These are phyloP conservation scores for Masticophis lateralis DNA, from an alignment of 2,797 vertebrate genomes.

Conservation along the genomic window DNA sequence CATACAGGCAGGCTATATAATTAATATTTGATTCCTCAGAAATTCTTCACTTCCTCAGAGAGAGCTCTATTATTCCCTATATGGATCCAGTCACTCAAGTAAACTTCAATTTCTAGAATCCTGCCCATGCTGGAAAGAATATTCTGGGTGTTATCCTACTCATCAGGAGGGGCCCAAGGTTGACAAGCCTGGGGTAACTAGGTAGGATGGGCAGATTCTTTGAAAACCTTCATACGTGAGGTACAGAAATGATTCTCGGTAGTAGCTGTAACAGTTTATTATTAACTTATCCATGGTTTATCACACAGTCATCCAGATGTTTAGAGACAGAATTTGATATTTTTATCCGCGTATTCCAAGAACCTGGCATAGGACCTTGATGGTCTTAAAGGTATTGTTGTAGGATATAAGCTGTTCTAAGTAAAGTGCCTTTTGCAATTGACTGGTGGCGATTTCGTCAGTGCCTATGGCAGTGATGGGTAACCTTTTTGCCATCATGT, in stretches of 20 bases:
- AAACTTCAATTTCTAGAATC: not conserved
- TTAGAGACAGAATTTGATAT: no score
- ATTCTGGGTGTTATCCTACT: not conserved
- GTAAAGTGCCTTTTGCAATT: no score
- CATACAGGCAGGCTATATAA: not conserved
- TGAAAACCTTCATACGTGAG: not conserved
- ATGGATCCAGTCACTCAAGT: not conserved
- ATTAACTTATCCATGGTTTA: not conserved
- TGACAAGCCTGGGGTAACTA: not conserved
- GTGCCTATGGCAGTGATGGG: not conserved
- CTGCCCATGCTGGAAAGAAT: not conserved
- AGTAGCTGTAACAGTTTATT: not conserved
- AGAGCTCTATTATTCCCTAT: not conserved
- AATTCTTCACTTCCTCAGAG: not conserved
- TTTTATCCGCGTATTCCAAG: no score
- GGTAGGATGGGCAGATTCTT: not conserved
- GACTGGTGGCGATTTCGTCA: no score
- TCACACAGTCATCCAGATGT: not conserved
- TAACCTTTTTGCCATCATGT: no score
- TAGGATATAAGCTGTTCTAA: no score
- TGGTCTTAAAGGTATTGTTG: no score
- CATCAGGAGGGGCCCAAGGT: not conserved
- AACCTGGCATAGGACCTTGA: no score
- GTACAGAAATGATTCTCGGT: not conserved
- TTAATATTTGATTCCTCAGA: not conserved